Conservation (phyloP, 2,888 invertebrate species). For the Pachydiplax longipennis region DNA sequence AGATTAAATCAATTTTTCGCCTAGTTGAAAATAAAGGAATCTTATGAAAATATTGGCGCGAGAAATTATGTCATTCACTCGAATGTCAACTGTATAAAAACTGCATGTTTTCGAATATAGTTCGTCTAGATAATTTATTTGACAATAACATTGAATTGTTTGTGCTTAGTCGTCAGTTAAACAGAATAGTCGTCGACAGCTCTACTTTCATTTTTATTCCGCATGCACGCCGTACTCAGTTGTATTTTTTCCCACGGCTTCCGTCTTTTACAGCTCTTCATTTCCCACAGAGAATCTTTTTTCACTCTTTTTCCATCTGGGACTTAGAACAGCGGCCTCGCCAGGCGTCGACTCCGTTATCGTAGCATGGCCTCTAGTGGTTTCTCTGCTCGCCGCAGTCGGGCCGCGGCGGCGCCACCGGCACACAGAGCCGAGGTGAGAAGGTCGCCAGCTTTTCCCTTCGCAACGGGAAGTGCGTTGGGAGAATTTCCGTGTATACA, state of each 20-base stretch:
- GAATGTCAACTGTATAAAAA: too few species aligned
- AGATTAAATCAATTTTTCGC: too few species aligned
- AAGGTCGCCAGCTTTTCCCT: neutral
- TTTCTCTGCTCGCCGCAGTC: neutral
- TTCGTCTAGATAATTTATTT: too few species aligned
- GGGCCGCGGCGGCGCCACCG: slow-evolving; percentile 7
- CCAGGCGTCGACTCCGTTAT: neutral
- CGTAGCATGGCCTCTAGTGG: neutral
- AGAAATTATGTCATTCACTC: too few species aligned
- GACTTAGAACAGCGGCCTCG: neutral
- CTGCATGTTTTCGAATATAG: too few species aligned
- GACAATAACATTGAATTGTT: too few species aligned
- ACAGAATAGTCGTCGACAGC: too few species aligned
- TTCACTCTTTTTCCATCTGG: neutral
- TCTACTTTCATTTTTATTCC: neutral
- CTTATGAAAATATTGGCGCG: too few species aligned
- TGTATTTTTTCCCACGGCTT: neutral
- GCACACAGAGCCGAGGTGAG: neutral
- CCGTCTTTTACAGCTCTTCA: neutral
- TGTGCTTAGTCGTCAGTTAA: too few species aligned
- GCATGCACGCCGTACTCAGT: neutral
- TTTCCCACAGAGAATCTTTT: neutral
- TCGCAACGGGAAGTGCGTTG: neutral
- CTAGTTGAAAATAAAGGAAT: too few species aligned
- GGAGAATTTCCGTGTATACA: neutral